phyloP scores from a whole-genome alignment of 2,113 vertebrate species.

The Ceratotherium simum region DNA sequence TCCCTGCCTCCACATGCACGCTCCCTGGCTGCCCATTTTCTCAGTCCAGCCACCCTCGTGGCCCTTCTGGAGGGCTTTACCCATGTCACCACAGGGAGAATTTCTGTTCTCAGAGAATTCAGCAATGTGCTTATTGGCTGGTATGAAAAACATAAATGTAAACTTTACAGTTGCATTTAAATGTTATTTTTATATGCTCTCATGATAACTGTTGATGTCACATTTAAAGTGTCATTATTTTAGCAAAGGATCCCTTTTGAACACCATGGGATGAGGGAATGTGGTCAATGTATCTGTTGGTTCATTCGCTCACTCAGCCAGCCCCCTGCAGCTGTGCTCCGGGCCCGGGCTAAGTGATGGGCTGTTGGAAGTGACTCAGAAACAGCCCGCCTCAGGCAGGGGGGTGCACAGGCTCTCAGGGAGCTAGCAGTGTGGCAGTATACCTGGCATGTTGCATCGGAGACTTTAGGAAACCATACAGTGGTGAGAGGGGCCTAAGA shows the following conservation, averaged over 20 bases:
- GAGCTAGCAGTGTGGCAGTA: background rate
- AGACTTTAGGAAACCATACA: background rate
- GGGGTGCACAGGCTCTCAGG: background rate
- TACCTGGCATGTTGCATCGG: background rate
- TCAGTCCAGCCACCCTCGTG: background rate
- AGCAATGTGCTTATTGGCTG: background rate
- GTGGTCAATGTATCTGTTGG: background rate
- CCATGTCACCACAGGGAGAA: background rate
- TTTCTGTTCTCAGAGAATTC: background rate
- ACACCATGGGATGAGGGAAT: accelerated
- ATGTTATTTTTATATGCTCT: background rate
- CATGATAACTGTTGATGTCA: no score
- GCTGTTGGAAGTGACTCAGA: background rate
- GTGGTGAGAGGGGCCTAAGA: background rate
- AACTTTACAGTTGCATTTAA: background rate
- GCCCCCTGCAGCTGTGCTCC: accelerated
- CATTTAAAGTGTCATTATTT: background rate
- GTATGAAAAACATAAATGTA: background rate
- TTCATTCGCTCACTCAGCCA: background rate
- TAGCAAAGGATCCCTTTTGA: background rate
- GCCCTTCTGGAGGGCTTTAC: background rate
- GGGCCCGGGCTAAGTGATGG: background rate
- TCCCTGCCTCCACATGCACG: no score
- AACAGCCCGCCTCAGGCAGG: background rate
- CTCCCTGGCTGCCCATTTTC: background rate